Evolutionary conservation across 2,797 vertebrate genomes (phyloP).

Genomic region (Cuniculus paca): DNA sequence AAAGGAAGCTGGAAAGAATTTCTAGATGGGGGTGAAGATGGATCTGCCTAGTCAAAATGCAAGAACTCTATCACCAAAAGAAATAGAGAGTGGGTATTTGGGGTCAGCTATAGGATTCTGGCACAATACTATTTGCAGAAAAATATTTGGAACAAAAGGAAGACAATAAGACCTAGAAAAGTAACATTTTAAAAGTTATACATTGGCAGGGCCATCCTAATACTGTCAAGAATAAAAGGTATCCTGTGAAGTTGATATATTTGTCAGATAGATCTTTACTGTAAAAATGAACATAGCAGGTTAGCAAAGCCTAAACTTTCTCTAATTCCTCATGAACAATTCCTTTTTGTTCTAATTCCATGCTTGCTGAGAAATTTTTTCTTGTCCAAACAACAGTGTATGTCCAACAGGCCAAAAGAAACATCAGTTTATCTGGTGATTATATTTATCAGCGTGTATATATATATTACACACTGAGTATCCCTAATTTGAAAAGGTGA

Average conservation of each 20-base stretch:
- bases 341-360: neutral
- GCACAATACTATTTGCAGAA: neutral
- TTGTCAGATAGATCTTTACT: neutral
- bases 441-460: slow-evolving; percentile 2
- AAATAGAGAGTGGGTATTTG: neutral
- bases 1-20: neutral
- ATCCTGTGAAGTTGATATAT: neutral
- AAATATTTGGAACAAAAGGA: slow-evolving; percentile 29
- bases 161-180: slow-evolving; percentile 6
- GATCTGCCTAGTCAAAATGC: neutral
- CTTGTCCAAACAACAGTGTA: neutral
- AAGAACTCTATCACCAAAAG: neutral
- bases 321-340: neutral
- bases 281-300: neutral
- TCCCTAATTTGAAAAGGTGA: neutral
- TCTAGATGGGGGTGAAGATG: neutral
- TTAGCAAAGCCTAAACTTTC: slow-evolving; percentile 32
- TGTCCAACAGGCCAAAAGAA: neutral
- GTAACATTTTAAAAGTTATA: neutral
- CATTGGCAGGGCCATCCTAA: neutral
- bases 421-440: neutral
- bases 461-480: neutral
- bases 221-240: slow-evolving; percentile 8
- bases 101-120: neutral
- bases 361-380: neutral